phyloP scores from a whole-genome alignment of 2,797 vertebrate genomes.

The Cygnus olor region DNA sequence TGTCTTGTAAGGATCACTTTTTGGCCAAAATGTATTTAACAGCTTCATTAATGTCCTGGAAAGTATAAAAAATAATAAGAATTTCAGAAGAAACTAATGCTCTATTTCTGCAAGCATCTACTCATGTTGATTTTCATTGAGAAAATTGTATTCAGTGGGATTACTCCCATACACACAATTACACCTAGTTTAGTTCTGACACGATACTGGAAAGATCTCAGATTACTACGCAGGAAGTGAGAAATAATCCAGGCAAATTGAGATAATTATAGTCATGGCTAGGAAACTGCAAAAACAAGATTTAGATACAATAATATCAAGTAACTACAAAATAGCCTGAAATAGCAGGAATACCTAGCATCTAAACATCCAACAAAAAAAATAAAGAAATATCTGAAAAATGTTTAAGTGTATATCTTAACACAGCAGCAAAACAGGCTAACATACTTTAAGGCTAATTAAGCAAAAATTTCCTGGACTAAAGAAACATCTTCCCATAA shows the following conservation, averaged over 20 bases:
- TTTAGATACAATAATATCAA: conserved; percentile 7
- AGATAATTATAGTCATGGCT: conserved; percentile 26
- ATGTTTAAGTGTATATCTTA: background rate
- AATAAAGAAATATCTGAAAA: background rate
- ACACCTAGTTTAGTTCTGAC: conserved; percentile 16
- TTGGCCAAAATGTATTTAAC: background rate
- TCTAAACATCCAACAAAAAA: background rate
- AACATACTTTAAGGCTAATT: background rate
- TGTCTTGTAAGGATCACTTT: background rate
- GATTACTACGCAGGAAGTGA: conserved; percentile 11
- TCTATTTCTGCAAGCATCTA: background rate
- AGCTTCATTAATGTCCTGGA: background rate
- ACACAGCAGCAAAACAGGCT: background rate
- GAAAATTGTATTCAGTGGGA: background rate
- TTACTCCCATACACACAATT: background rate
- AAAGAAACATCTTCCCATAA: background rate
- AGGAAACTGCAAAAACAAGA: background rate
- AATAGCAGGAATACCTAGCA: background rate
- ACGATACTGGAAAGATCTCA: conserved; percentile 18
- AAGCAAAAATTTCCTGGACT: background rate
- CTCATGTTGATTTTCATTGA: background rate
- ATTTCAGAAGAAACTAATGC: background rate
- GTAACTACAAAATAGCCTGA: background rate
- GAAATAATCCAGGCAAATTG: conserved; percentile 22
- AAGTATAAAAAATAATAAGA: background rate